Percentiles rank a stretch among this genome's conserved stretches.
These are phyloP conservation scores for Xiphorhynchus erythropygius DNA, from an alignment of 2,797 vertebrate species.

Conservation along the genomic window DNA sequence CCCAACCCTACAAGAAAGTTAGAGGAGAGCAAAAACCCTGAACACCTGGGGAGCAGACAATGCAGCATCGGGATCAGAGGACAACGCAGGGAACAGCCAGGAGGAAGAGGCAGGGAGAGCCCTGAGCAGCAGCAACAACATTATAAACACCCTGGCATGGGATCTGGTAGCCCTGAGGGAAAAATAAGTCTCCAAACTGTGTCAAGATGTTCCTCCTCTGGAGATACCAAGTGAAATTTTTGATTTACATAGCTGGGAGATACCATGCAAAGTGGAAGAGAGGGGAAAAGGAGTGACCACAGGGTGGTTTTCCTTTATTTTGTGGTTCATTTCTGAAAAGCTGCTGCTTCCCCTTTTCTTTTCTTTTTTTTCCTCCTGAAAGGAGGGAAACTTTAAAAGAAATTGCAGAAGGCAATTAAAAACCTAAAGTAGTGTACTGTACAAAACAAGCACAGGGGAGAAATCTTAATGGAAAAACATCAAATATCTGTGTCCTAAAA, in stretches of 20 bases:
- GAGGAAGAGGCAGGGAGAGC: background rate
- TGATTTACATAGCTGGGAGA: constrained; percentile 23
- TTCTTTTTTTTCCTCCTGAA: background rate
- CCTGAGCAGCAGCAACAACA: background rate
- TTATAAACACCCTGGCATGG: background rate
- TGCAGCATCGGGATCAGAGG: background rate
- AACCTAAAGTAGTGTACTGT: background rate
- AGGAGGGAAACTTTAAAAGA: background rate
- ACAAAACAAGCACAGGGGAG: background rate
- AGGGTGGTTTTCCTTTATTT: background rate
- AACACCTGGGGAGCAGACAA: background rate
- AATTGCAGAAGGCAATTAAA: background rate
- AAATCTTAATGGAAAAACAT: background rate
- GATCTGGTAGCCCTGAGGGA: background rate
- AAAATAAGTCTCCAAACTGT: background rate
- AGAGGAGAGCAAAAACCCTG: background rate
- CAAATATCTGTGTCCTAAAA: background rate
- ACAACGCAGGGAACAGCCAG: background rate
- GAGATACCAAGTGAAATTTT: background rate
- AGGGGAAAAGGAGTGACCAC: background rate
- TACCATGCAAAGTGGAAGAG: background rate
- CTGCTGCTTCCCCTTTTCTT: background rate
- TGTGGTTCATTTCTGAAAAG: constrained; percentile 14
- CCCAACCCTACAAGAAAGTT: background rate
- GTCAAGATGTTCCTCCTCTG: background rate